phyloP scores from a whole-genome alignment of 2,797 vertebrate genomes.

The Semotilus atromaculatus region DNA sequence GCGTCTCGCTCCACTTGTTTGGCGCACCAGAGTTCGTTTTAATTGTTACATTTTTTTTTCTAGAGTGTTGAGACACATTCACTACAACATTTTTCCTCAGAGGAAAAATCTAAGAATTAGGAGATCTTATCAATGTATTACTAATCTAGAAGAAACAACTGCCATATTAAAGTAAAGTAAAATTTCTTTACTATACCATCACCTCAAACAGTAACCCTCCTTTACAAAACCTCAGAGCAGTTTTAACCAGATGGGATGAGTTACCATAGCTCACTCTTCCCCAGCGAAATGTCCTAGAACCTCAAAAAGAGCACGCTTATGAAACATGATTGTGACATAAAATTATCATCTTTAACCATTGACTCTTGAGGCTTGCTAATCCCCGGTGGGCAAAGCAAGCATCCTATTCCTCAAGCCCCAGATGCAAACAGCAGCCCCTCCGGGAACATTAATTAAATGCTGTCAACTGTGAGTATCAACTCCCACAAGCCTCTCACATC shows the following conservation, averaged over 20 bases:
- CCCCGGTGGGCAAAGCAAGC: neutral
- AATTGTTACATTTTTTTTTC: too few species aligned
- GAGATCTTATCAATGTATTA: neutral
- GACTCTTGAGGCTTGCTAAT: constrained; percentile 3
- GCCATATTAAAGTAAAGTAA: neutral
- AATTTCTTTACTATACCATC: too few species aligned
- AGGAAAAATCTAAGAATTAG: neutral
- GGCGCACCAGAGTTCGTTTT: too few species aligned
- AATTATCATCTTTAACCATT: neutral
- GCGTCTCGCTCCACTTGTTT: too few species aligned
- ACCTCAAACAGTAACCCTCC: neutral
- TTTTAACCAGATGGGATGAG: neutral
- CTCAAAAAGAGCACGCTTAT: neutral
- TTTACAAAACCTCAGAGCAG: neutral
- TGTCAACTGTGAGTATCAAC: constrained; percentile 16
- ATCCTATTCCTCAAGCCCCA: constrained; percentile 17
- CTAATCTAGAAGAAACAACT: neutral
- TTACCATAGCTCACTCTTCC: neutral
- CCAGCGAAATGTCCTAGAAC: neutral
- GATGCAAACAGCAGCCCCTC: constrained; percentile 20
- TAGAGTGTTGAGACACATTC: neutral
- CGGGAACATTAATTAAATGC: constrained; percentile 50
- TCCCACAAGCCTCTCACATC: constrained; percentile 26
- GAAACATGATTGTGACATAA: neutral
- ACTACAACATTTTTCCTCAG: neutral